phyloP scores from a whole-genome alignment of 1,140 invertebrate genomes.

The Sitophilus oryzae region DNA sequence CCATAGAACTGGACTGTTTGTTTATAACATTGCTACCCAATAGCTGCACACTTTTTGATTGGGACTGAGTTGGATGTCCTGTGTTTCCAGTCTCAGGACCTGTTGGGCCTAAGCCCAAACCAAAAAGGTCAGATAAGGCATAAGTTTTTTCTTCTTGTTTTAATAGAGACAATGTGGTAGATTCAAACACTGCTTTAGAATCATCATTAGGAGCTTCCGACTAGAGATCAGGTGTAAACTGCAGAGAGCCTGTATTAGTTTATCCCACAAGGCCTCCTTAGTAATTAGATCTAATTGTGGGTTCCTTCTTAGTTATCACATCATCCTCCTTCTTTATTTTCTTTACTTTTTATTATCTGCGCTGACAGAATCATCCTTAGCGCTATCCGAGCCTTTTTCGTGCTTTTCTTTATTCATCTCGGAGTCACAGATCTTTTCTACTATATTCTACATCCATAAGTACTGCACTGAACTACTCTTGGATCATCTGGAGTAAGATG shows the following conservation, averaged over 20 bases:
- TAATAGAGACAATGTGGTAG: slow-evolving; percentile 29
- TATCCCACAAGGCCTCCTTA: slow-evolving; percentile 42
- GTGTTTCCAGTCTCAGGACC: slow-evolving; percentile 48
- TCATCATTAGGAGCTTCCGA: slow-evolving; percentile 33
- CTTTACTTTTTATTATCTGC: slow-evolving; percentile 42
- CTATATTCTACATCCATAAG: slow-evolving; percentile 37
- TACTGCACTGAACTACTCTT: slow-evolving; percentile 59
- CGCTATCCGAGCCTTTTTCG: slow-evolving; percentile 42
- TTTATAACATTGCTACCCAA: slow-evolving; percentile 70
- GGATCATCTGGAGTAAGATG: slow-evolving; percentile 95
- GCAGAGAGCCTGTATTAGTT: slow-evolving; percentile 42
- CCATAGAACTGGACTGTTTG: slow-evolving; percentile 74
- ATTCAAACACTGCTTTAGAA: slow-evolving; percentile 26
- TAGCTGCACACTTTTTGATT: slow-evolving; percentile 59
- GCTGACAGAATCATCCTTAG: slow-evolving; percentile 42
- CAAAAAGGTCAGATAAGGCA: slow-evolving; percentile 21
- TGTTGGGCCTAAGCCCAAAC: slow-evolving; percentile 17
- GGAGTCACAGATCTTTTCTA: slow-evolving; percentile 26
- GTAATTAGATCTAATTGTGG: slow-evolving; percentile 33
- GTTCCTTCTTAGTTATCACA: slow-evolving; percentile 37
- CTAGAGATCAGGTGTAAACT: slow-evolving; percentile 36
- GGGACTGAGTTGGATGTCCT: slow-evolving; percentile 48
- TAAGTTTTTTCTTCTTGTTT: slow-evolving; percentile 31
- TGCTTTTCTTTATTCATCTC: slow-evolving; percentile 45
- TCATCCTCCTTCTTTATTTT: slow-evolving; percentile 42